phyloP scores from a whole-genome alignment of 2,113 vertebrate genomes.

The Cephalopterus ornatus region DNA sequence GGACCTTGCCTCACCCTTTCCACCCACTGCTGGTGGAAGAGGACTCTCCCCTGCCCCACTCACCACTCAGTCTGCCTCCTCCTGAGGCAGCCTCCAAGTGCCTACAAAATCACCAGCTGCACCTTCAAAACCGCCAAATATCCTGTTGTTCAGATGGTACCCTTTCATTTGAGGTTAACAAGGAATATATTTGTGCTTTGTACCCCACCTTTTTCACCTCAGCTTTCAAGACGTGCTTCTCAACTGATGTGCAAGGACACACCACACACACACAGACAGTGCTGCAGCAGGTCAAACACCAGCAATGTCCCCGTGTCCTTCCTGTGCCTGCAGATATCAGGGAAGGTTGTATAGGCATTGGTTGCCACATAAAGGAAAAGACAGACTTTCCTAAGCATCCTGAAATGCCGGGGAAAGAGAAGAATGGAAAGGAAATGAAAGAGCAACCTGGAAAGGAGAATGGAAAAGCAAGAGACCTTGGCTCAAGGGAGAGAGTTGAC shows the following conservation, averaged over 20 bases:
- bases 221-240: not conserved
- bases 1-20: not conserved
- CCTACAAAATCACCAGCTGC: not conserved
- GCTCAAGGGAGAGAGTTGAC: not conserved
- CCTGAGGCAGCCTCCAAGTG: not conserved
- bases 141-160: not conserved
- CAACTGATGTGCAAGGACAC: not conserved
- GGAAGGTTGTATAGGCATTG: not conserved
- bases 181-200: not conserved
- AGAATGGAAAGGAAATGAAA: slow-evolving; percentile 27
- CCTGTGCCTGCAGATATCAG: not conserved
- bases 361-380: not conserved
- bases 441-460: slow-evolving; percentile 25
- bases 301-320: not conserved
- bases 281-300: not conserved
- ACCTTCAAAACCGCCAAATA: not conserved
- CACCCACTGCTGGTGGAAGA: not conserved
- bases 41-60: not conserved
- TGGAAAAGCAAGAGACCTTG: not conserved
- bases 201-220: not conserved
- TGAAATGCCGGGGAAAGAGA: not conserved
- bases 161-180: not conserved
- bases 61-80: not conserved
- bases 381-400: not conserved
- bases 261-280: rapidly evolving